Evolutionary conservation across 2,888 invertebrate genomes (phyloP).

Genomic region (Blera fallax): DNA sequence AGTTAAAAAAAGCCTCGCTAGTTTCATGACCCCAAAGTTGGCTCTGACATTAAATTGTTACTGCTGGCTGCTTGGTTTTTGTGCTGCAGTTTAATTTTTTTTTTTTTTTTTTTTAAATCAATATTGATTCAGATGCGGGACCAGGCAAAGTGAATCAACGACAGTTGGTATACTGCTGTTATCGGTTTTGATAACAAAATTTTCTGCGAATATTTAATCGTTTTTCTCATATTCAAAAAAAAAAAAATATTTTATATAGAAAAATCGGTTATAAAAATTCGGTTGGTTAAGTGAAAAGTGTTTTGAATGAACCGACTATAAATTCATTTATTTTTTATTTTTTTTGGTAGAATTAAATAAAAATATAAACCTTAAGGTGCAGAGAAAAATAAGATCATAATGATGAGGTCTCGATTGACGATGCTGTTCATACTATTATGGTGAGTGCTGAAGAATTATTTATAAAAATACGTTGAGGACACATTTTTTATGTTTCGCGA

Average conservation of each 20-base stretch:
- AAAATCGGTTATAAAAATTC: not conserved
- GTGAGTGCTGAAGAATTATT: conserved; percentile 28
- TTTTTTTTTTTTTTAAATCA: conserved; percentile 12
- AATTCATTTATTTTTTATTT: not conserved
- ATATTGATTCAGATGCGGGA: conserved; percentile 45
- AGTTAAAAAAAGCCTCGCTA: conserved; percentile 37
- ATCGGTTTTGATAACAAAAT: not conserved
- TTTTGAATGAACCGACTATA: not conserved
- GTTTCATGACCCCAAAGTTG: conserved; percentile 70
- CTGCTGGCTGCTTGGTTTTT: conserved; percentile 30
- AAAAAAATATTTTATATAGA: not conserved
- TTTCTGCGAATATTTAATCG: not conserved
- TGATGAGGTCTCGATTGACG: conserved; percentile 26
- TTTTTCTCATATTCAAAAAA: not conserved
- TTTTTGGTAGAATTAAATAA: not conserved
- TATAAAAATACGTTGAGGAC: not conserved
- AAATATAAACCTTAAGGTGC: not conserved
- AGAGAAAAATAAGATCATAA: not conserved
- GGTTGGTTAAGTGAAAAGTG: not conserved
- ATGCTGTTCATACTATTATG: conserved; percentile 35
- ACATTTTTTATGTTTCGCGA: no score
- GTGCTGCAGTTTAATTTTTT: conserved; percentile 16
- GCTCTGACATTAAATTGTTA: conserved; percentile 62
- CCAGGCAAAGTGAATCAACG: conserved; percentile 38
- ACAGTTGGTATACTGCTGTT: no score